These are phyloP conservation scores for Dromius quadrimaculatus DNA, from an alignment of 2,888 invertebrate genomes.

Conservation along the genomic window DNA sequence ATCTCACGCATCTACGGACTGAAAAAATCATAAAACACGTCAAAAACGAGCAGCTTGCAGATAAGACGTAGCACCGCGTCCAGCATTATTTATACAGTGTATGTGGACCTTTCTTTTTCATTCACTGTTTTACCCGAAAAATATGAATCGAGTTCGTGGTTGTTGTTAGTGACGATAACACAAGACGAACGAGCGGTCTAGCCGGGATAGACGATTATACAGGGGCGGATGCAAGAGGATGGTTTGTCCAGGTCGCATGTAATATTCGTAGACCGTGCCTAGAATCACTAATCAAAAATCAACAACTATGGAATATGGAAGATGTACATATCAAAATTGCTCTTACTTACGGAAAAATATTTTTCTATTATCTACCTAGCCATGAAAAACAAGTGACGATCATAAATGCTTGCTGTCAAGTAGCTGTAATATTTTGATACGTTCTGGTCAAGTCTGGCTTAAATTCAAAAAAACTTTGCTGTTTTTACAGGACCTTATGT, in stretches of 20 bases:
- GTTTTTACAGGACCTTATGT: no score
- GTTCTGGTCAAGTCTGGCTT: no score
- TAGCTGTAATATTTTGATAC: no score
- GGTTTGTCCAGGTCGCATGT: conserved; percentile 2
- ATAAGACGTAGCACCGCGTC: conserved; percentile 35
- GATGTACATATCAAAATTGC: background rate
- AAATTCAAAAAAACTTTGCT: no score
- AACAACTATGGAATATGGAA: background rate
- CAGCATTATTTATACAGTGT: conserved; percentile 33
- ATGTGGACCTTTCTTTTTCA: conserved; percentile 40
- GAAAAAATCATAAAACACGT: conserved; percentile 47
- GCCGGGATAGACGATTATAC: background rate
- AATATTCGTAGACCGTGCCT: conserved; percentile 5
- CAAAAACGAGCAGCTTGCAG: conserved; percentile 31
- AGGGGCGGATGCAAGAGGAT: background rate
- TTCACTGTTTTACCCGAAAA: conserved; percentile 46
- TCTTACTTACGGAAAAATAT: no score
- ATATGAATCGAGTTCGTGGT: conserved; percentile 33
- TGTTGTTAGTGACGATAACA: conserved; percentile 3
- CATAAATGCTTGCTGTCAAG: no score
- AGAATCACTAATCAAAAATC: conserved; percentile 25
- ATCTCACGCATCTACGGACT: conserved; percentile 34
- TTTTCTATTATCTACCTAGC: no score
- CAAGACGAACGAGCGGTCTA: background rate
- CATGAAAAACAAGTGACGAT: no score